phyloP scores from a whole-genome alignment of 2,888 invertebrate species.

The Nesidiocoris tenuis region DNA sequence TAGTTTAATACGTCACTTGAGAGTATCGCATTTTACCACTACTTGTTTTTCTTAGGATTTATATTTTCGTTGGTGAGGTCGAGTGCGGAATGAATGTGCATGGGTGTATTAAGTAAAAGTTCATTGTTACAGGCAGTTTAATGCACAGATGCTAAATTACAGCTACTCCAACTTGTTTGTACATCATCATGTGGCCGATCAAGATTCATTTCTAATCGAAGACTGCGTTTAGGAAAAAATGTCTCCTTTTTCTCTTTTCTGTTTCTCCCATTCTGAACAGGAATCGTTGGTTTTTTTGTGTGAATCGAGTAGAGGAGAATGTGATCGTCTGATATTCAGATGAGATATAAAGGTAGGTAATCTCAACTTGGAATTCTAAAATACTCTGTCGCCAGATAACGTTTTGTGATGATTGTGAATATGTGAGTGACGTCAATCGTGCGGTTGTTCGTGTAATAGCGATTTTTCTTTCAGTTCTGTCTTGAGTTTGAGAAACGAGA shows the following conservation, averaged over 20 bases:
- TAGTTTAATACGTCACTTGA: too few species aligned
- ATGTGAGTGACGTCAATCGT: too few species aligned
- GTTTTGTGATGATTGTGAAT: background rate
- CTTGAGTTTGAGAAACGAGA: too few species aligned
- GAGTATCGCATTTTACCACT: too few species aligned
- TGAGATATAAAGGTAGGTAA: constrained; percentile 3
- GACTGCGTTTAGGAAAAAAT: constrained; percentile 9
- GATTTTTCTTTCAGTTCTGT: too few species aligned
- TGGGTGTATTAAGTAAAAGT: background rate
- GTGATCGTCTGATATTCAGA: constrained; percentile 34
- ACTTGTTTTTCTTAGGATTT: too few species aligned
- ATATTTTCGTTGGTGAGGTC: too few species aligned
- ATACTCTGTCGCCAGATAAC: background rate
- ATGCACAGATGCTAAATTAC: too few species aligned
- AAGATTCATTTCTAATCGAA: background rate
- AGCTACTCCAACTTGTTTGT: too few species aligned
- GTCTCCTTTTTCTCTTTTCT: background rate
- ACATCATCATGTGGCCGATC: too few species aligned
- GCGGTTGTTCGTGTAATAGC: too few species aligned
- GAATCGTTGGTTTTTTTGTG: background rate
- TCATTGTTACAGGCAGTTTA: background rate
- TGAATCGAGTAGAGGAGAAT: background rate
- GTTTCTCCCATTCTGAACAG: background rate
- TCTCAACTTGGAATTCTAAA: background rate
- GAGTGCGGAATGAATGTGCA: constrained; percentile 2